These are phyloP conservation scores for Eretmochelys imbricata DNA, from an alignment of 2,113 vertebrate genomes.

Conservation along the genomic window DNA sequence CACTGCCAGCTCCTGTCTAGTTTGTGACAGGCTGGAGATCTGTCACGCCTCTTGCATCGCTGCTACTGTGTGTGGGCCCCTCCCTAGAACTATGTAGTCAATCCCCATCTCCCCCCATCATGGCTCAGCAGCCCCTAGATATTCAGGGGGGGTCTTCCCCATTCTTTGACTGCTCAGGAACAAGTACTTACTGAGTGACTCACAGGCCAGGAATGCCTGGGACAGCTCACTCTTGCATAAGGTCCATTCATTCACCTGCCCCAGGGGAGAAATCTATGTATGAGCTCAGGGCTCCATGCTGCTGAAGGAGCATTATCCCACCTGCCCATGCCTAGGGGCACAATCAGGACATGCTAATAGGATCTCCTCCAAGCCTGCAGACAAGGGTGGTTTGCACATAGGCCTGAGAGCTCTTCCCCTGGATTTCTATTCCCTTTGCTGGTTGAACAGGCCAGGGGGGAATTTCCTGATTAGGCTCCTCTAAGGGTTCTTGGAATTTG, in stretches of 20 bases:
- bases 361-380: neutral
- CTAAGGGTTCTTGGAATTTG: neutral
- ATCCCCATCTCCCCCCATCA: too few relatives aligned
- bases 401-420: too few relatives aligned
- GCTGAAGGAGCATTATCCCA: neutral
- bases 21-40: neutral
- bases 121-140: neutral
- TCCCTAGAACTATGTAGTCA: too few relatives aligned
- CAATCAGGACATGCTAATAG: neutral
- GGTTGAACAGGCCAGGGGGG: neutral
- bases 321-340: neutral
- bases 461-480: neutral
- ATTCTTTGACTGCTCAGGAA: neutral
- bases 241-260: neutral
- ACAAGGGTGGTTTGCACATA: neutral
- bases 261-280: neutral
- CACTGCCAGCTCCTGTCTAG: too few relatives aligned
- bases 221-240: neutral
- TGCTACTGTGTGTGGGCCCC: too few relatives aligned
- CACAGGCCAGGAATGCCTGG: neutral
- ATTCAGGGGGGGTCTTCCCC: neutral
- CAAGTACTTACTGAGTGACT: neutral
- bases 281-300: neutral
- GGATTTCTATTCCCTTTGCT: neutral
- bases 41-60: too few relatives aligned